A percentile compares a stretch with the other conserved stretches of the same genome.
Conservation (phyloP, 1,140 invertebrate species). For the Drosophila chauvacae region DNA sequence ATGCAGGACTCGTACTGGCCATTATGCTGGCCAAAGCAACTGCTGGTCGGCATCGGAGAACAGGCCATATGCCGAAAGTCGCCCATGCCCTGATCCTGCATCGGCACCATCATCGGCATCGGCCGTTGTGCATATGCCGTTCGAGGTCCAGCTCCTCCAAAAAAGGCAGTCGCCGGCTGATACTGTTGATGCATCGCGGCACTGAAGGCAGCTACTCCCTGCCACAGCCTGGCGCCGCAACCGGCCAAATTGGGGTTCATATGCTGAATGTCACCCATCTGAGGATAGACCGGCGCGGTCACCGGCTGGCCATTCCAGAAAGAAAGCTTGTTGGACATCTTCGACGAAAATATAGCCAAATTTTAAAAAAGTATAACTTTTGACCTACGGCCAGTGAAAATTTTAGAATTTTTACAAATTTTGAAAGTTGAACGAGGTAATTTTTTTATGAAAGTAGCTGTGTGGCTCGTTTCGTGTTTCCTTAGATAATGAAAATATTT, state of each 20-base stretch:
- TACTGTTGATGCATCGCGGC: background rate
- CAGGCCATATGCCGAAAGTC: slow-evolving; percentile 12
- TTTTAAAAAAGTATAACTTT: background rate
- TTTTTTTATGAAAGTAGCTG: background rate
- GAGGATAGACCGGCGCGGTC: slow-evolving; percentile 37
- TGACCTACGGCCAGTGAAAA: too few species aligned
- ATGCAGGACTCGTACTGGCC: slow-evolving; percentile 19
- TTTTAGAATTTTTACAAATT: background rate
- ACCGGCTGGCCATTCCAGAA: slow-evolving; percentile 48
- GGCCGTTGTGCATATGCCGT: background rate
- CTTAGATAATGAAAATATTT: slow-evolving; percentile 1
- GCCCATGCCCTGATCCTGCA: slow-evolving; percentile 13
- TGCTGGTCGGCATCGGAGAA: background rate
- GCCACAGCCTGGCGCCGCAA: background rate
- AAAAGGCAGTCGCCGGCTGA: background rate
- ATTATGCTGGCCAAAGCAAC: background rate
- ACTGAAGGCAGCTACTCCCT: too few species aligned
- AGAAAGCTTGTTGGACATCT: slow-evolving; percentile 15
- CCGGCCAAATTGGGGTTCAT: background rate
- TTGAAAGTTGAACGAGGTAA: background rate
- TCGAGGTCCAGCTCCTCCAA: background rate
- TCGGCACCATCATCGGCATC: background rate
- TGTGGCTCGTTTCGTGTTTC: background rate
- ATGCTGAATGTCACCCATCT: slow-evolving; percentile 31
- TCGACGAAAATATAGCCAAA: background rate